Base-by-base conservation (phyloP, 2,797 vertebrate genomes). In the Moxostoma hubbsi region DNA sequence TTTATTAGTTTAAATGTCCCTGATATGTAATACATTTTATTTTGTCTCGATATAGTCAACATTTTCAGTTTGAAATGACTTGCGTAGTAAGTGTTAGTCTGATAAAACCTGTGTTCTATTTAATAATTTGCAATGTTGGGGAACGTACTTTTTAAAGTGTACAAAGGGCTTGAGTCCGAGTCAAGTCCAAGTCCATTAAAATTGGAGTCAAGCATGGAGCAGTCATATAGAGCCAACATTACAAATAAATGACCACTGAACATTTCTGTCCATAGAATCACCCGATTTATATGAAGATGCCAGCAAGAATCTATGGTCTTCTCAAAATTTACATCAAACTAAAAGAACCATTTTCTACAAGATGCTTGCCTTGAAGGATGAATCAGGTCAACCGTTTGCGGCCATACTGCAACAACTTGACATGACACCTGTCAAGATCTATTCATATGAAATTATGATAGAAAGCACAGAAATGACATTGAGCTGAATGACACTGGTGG, bases 311-410 rank as follows among this genome's bases (percentile, higher is more conserved):
- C 53, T 73, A 16, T 51, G 59, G 13, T 62, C 16, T 69, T 80
- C 43, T 67, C 36, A 86, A 67, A 47, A 87, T 86, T 89, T 82
- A 77, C 87, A 86, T 85, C 85, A 87, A 83, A 71, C 82, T 81
- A 89, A 80, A 77, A 86, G 82, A 87, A 83, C 80, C 62, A 59
- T 55, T 73, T 89, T 86, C 70, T 62, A 86, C 73, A 83, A 59
- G 69, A 83, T 88, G 85, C 87, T 81, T 47, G 24, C 54, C 24
- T 46, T 36, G 49, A 63, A 46, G 51, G 72, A 75, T 62, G 74
- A 81, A 82, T 79, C 59, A 71, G 80, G 64, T 62, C 57, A 74
- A 59, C 81, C 78, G 63, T 53, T 81, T 72, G 68, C 70, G 66
- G 67, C 53, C 51, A 77, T 61, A 66, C 58, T 24, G 53, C 46